A percentile compares a stretch with the other conserved stretches of the same genome.
Conservation (phyloP, 2,888 invertebrate genomes). For the Erebia aethiops region DNA sequence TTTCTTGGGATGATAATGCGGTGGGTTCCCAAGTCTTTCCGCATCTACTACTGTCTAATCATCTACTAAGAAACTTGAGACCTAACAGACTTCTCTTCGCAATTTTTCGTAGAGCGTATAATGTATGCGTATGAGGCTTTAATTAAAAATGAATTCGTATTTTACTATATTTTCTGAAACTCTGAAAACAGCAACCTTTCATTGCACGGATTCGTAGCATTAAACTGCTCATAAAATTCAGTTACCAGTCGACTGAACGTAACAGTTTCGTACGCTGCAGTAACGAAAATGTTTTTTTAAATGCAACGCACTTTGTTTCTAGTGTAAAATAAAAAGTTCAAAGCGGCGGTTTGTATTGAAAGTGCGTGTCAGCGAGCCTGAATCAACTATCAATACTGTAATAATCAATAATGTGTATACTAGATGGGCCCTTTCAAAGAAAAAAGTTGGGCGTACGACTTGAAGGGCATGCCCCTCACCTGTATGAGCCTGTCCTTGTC, state of each 20-base stretch:
- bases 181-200: conserved; percentile 16
- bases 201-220: conserved; percentile 1
- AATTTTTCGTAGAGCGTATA: not conserved
- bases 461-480: no score
- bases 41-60: no score
- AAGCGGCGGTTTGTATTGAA: conserved; percentile 7
- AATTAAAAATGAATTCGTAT: not conserved
- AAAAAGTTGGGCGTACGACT: no score
- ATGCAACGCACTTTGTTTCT: conserved; percentile 8
- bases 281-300: conserved; percentile 12
- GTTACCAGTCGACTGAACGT: conserved; percentile 12
- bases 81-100: not conserved
- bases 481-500: no score
- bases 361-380: conserved; percentile 1
- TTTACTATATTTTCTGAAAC: not conserved
- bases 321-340: conserved; percentile 7
- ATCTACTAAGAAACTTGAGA: no score
- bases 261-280: conserved; percentile 1
- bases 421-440: no score
- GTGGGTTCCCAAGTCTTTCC: no score
- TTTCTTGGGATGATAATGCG: no score
- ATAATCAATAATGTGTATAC: no score
- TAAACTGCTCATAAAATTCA: conserved; percentile 15
- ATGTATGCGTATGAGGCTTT: not conserved
- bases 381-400: no score